Evolutionary conservation across 2,797 vertebrate species (phyloP).

Genomic region (Poecilia velifera): DNA sequence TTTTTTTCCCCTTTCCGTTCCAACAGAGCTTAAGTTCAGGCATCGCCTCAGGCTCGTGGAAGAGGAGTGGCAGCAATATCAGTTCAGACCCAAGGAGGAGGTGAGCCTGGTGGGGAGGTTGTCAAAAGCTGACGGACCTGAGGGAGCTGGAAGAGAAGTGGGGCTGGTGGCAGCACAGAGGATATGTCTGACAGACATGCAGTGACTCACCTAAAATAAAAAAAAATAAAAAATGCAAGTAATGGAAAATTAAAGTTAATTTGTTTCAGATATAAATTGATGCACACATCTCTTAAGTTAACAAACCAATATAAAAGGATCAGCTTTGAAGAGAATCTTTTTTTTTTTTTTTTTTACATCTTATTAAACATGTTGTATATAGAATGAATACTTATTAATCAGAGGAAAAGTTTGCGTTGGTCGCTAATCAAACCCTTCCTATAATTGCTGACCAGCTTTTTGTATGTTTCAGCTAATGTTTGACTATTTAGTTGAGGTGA

Average conservation of each 20-base stretch:
- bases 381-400: background rate
- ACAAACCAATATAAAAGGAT: background rate
- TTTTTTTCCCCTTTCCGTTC: conserved; percentile 29
- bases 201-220: background rate
- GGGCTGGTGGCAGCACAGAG: background rate
- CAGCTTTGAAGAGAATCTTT: background rate
- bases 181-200: background rate
- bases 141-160: background rate
- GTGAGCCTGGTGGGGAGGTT: conserved; percentile 62
- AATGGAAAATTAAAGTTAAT: background rate
- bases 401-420: background rate
- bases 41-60: conserved; percentile 38
- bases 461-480: background rate
- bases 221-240: background rate
- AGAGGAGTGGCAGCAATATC: conserved; percentile 52
- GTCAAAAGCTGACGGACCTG: conserved; percentile 24
- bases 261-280: background rate
- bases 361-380: background rate
- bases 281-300: background rate
- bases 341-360: background rate
- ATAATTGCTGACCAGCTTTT: too few relatives aligned
- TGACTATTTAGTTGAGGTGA: background rate
- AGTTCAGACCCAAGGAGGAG: conserved; percentile 54
- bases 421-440: background rate
- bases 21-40: conserved; percentile 64